phyloP scores from a whole-genome alignment of 2,113 vertebrate species.

The Sinocyclocheilus grahami region DNA sequence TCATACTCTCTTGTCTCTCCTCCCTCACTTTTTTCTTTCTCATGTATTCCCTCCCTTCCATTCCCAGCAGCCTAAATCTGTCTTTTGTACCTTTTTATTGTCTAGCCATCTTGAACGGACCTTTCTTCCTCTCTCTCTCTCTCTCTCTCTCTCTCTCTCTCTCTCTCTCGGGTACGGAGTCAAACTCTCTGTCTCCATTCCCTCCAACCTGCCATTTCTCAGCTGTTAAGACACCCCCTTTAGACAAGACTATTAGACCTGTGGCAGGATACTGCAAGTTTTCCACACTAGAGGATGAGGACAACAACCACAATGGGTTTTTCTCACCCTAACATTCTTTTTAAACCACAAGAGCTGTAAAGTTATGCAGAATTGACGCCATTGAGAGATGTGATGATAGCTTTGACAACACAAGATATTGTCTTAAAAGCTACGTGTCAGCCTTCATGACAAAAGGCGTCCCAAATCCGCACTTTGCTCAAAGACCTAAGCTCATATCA shows the following conservation, averaged over 20 bases:
- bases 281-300: not conserved
- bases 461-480: not conserved
- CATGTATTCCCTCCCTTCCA: not conserved
- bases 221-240: conserved; percentile 21
- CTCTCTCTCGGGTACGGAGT: conserved; percentile 8
- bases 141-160: not conserved
- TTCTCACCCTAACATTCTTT: conserved; percentile 19
- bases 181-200: conserved; percentile 2
- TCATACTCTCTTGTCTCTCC: not conserved
- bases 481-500: conserved; percentile 12
- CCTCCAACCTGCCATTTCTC: conserved; percentile 33
- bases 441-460: not conserved
- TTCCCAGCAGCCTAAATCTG: conserved; percentile 6
- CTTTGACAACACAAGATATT: conserved; percentile 26
- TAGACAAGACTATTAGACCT: conserved; percentile 42
- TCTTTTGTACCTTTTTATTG: conserved; percentile 1
- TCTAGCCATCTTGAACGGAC: not conserved
- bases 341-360: conserved; percentile 13
- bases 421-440: conserved; percentile 32
- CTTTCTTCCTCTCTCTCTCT: conserved; percentile 26
- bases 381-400: conserved; percentile 24
- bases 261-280: conserved; percentile 45
- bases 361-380: conserved; percentile 37
- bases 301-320: not conserved
- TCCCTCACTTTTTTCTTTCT: not conserved